phyloP scores from a whole-genome alignment of 2,113 vertebrate genomes.

The Microcebus murinus region DNA sequence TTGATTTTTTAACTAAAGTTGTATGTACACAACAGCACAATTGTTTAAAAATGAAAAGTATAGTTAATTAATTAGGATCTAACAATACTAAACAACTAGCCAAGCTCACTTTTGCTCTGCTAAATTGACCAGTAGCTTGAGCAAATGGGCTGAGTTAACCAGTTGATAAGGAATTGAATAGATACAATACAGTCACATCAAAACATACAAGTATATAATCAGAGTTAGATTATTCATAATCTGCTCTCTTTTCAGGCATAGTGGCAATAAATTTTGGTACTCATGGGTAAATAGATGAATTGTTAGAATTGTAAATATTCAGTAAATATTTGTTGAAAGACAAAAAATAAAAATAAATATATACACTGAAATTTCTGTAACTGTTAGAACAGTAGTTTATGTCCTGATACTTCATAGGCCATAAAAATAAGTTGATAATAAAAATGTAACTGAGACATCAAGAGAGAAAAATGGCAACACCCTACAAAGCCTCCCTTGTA shows the following conservation, averaged over 20 bases:
- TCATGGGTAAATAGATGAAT: background rate
- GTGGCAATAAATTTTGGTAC: slow-evolving; percentile 16
- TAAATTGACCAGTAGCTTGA: background rate
- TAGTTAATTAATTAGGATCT: background rate
- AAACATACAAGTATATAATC: background rate
- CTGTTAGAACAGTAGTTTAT: slow-evolving; percentile 63
- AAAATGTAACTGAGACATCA: slow-evolving; percentile 72
- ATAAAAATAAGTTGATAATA: slow-evolving; percentile 70
- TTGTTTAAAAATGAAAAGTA: slow-evolving; percentile 20
- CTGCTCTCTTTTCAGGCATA: background rate
- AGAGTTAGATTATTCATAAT: background rate
- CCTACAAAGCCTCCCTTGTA: background rate
- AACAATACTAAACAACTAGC: background rate
- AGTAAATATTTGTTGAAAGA: slow-evolving; percentile 67
- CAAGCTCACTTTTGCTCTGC: background rate
- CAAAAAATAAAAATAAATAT: slow-evolving; percentile 72
- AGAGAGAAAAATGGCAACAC: slow-evolving; percentile 14
- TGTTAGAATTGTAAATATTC: slow-evolving; percentile 47
- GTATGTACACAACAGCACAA: background rate
- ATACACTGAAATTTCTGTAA: slow-evolving; percentile 63
- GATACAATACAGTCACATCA: background rate
- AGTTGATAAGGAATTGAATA: background rate
- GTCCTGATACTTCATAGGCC: slow-evolving; percentile 62
- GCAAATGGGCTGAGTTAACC: background rate
- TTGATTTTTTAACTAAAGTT: slow-evolving; percentile 2